These are phyloP conservation scores for Nymphalis urticae DNA, from an alignment of 2,888 invertebrate genomes.

Conservation along the genomic window DNA sequence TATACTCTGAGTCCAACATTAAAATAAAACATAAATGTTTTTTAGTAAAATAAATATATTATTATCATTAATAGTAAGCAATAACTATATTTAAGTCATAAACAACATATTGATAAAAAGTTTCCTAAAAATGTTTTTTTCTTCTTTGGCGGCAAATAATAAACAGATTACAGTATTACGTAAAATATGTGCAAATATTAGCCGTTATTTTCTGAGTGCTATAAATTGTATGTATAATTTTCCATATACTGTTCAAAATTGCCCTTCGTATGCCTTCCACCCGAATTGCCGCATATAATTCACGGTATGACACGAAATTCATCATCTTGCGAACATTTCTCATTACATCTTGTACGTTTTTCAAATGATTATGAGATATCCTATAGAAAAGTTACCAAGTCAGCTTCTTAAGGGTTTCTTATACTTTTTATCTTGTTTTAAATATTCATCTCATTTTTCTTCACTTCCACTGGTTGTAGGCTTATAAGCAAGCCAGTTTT, in stretches of 20 bases:
- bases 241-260: constrained; percentile 39
- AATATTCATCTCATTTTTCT: background rate
- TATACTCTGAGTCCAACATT: no score
- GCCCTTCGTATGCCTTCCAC: constrained; percentile 26
- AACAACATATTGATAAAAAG: no score
- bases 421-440: background rate
- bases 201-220: background rate
- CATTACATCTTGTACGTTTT: constrained; percentile 39
- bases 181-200: no score
- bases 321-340: constrained; percentile 46
- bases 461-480: no score
- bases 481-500: no score
- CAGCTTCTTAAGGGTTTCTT: constrained; percentile 12
- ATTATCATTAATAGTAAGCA: no score
- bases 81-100: no score
- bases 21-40: no score
- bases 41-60: no score
- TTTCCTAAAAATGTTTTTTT: no score
- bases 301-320: constrained; percentile 53
- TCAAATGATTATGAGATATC: constrained; percentile 26
- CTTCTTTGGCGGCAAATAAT: no score
- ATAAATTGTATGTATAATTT: constrained; percentile 7
- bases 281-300: constrained; percentile 48
- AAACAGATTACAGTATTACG: background rate
- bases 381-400: constrained; percentile 13